Base-by-base conservation (phyloP, 2,113 vertebrate species). In the Perca flavescens region DNA sequence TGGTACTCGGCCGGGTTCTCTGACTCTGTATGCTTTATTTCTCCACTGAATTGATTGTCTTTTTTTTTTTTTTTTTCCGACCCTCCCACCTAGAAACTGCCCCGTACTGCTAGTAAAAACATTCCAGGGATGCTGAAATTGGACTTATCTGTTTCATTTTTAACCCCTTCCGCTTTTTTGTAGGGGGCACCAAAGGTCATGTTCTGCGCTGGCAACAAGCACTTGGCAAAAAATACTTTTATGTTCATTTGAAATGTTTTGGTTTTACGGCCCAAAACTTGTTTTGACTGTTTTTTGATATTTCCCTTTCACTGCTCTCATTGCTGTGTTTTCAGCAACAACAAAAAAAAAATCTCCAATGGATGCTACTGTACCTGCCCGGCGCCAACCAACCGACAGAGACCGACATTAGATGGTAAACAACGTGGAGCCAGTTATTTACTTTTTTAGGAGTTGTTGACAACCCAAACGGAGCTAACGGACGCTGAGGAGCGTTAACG, bases 101-200 rank as follows among this genome's bases (percentile, higher is more conserved):
- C 64, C n/a, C 3, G 21, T 3, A 2, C 49, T 3, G 54, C 78
- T 79, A 78, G 49, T 13, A 46, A 34, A 83, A 80, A 89, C 64
- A 77, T 13, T 40, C 50, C 74, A 40, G 46, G 2, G n/a, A 16
- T 5, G 16, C 8, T 43, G 47, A 56, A 70, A 70, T 56, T 7
- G 15, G 36, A 17, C 2, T 43, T 46, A 2, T 28, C 2, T 6
- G 7, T 6, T 22, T 46, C 9, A 66, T 25, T 16, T 16, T 8
- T 22, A 14, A 64, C 34, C 9, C 69, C 36, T 31, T 17, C 7
- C 21, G 46, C 25, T 43, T 3, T 14, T 3, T 36, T 36, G 0
- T 8, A 28, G 34, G 6, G 64, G 21, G 16, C 46, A 31, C 9
- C 1, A 16, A 50, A 52, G 21, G 25, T 9, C 36, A 40, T 40